Percentiles rank a stretch among this genome's conserved stretches.
Evolutionary conservation across 2,113 vertebrate genomes (phyloP).

Genomic region (Phalacrocorax carbo): DNA sequence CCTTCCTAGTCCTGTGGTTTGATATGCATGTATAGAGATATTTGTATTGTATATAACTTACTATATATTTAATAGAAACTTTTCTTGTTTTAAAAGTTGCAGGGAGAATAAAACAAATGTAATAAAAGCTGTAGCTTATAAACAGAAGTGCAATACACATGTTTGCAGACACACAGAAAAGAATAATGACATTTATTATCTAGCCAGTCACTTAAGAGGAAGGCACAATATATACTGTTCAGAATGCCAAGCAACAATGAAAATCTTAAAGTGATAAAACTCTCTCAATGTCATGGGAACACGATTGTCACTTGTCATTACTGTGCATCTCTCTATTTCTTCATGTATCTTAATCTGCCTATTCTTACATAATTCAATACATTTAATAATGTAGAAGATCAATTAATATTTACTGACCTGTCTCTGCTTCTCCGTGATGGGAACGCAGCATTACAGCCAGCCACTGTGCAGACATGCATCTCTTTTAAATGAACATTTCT

Average conservation of each 20-base stretch:
- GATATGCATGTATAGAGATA: conserved; percentile 60
- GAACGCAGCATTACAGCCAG: conserved; percentile 98
- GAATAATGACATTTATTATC: conserved; percentile 55
- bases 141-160: conserved; percentile 19
- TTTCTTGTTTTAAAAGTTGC: conserved; percentile 54
- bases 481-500: conserved; percentile 99
- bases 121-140: conserved; percentile 56
- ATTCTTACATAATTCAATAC: conserved; percentile 55
- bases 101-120: conserved; percentile 57
- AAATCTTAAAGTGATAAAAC: conserved; percentile 57
- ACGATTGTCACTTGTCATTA: conserved; percentile 53
- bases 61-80: conserved; percentile 20
- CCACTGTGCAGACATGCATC: conserved; percentile 99
- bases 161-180: conserved; percentile 45
- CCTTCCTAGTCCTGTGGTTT: conserved; percentile 59
- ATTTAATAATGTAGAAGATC: conserved; percentile 70
- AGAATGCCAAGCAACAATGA: conserved; percentile 57
- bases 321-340: conserved; percentile 44
- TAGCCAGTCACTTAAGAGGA: conserved; percentile 29
- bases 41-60: not conserved
- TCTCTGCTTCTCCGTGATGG: conserved; percentile 98
- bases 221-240: not conserved
- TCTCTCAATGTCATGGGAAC: conserved; percentile 58
- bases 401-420: conserved; percentile 91
- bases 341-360: conserved; percentile 39